Evolutionary conservation across 2,113 vertebrate species (phyloP).

Genomic region (Formicarius rufipectus): DNA sequence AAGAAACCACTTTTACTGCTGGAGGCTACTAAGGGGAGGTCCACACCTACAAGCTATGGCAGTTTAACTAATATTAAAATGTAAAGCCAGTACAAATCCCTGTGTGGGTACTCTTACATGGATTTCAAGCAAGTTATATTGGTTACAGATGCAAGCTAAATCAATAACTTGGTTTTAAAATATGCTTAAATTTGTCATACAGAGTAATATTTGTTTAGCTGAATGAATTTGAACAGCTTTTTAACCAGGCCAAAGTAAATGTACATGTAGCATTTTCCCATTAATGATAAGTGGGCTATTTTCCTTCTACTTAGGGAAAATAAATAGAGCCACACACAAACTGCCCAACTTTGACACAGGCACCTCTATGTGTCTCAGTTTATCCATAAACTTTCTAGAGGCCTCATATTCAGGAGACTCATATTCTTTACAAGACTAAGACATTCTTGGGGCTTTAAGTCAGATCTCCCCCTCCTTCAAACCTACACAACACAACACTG

Average conservation of each 20-base stretch:
- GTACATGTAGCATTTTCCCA: not conserved
- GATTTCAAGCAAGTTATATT: not conserved
- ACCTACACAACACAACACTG: not conserved
- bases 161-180: not conserved
- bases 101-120: not conserved
- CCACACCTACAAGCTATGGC: not conserved
- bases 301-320: not conserved
- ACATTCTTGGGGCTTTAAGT: not conserved
- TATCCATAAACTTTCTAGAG: not conserved
- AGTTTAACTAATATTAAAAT: not conserved
- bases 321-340: not conserved
- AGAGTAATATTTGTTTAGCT: not conserved
- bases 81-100: not conserved
- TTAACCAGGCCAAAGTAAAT: not conserved
- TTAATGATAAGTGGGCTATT: not conserved
- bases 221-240: not conserved
- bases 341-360: not conserved
- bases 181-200: not conserved
- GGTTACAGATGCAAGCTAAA: not conserved
- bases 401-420: not conserved
- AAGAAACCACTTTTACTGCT: not conserved
- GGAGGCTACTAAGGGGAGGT: not conserved
- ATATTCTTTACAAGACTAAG: constrained; percentile 6
- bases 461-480: not conserved
- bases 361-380: not conserved